These are phyloP conservation scores for Sceloporus undulatus DNA, from an alignment of 2,113 vertebrate genomes.

Conservation along the genomic window DNA sequence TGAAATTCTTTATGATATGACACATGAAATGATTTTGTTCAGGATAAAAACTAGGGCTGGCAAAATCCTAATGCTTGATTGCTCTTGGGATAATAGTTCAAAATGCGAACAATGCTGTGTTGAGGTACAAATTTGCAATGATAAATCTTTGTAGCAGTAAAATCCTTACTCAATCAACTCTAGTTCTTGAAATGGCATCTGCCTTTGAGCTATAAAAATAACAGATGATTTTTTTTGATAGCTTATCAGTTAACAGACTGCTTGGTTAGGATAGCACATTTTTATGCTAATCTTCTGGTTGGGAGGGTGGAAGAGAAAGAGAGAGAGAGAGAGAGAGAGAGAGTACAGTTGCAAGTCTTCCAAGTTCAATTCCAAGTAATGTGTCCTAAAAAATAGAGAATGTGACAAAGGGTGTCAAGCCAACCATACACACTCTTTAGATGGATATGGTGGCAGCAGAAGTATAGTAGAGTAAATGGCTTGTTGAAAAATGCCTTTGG, in stretches of 20 bases:
- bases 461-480: not conserved
- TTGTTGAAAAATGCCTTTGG: not conserved
- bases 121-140: slow-evolving; percentile 83
- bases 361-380: slow-evolving; percentile 68
- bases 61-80: slow-evolving; percentile 75
- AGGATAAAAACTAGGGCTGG: slow-evolving; percentile 69
- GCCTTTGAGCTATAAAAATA: slow-evolving; percentile 88
- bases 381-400: slow-evolving; percentile 45
- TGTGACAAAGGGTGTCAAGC: slow-evolving; percentile 59
- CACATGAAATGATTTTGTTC: slow-evolving; percentile 75
- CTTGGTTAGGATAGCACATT: slow-evolving; percentile 86
- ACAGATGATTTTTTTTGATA: slow-evolving; percentile 88
- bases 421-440: slow-evolving; percentile 31
- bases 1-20: slow-evolving; percentile 71
- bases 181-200: slow-evolving; percentile 84
- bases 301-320: slow-evolving; percentile 65
- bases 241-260: slow-evolving; percentile 88
- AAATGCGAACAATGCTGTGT: slow-evolving; percentile 76
- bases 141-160: slow-evolving; percentile 78
- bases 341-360: slow-evolving; percentile 71
- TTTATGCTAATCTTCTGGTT: slow-evolving; percentile 85
- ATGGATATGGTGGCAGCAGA: not conserved
- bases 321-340: slow-evolving; percentile 59
- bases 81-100: slow-evolving; percentile 79
- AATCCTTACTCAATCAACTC: slow-evolving; percentile 83